These are phyloP conservation scores for Erpetoichthys calabaricus DNA, from an alignment of 2,797 vertebrate species.

Conservation along the genomic window DNA sequence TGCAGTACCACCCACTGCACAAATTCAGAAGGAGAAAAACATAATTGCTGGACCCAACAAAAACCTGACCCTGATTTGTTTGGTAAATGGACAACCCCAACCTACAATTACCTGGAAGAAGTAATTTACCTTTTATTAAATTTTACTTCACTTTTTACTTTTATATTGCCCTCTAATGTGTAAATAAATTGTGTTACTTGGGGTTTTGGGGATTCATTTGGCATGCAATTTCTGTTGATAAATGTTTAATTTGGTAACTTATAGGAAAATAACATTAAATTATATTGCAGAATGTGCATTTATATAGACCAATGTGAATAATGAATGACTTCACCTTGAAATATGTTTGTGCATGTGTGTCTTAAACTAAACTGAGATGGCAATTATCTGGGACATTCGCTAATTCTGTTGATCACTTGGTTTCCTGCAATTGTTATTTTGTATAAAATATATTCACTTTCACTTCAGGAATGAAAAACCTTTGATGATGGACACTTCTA, in stretches of 20 bases:
- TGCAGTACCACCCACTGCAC: conserved; percentile 38
- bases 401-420: too few species aligned
- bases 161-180: conserved; percentile 1
- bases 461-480: neutral
- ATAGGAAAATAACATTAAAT: too few species aligned
- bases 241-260: too few species aligned
- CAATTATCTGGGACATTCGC: too few species aligned
- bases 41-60: conserved; percentile 40
- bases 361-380: too few species aligned
- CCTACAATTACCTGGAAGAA: conserved; percentile 47
- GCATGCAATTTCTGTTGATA: too few species aligned
- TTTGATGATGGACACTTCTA: conserved; percentile 12
- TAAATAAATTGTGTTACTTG: conserved; percentile 1
- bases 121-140: conserved; percentile 27
- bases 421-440: too few species aligned
- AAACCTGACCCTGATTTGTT: conserved; percentile 41
- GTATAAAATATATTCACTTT: neutral
- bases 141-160: neutral
- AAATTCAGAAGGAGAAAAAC: conserved; percentile 23
- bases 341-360: too few species aligned
- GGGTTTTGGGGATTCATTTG: neutral
- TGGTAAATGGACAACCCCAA: conserved; percentile 40
- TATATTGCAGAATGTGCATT: too few species aligned
- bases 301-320: too few species aligned
- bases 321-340: too few species aligned